phyloP scores from a whole-genome alignment of 2,888 invertebrate species.

The Amiota mariae region DNA sequence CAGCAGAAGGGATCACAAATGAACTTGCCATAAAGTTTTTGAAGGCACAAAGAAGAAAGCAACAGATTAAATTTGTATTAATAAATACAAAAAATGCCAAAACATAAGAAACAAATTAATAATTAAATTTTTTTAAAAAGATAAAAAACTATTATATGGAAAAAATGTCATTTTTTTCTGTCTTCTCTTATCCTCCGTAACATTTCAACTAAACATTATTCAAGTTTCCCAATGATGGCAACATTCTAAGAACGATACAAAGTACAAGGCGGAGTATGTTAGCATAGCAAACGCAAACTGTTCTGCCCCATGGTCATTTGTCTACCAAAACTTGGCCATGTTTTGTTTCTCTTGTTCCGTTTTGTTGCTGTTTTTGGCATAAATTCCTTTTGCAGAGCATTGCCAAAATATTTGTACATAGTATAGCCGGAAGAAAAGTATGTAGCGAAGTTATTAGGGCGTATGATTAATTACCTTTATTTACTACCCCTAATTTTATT shows the following conservation, averaged over 20 bases:
- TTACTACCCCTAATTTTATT: constrained; percentile 52
- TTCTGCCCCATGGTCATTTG: constrained; percentile 62
- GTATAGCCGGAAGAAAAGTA: neutral
- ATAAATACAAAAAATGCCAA: constrained; percentile 6
- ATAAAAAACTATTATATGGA: constrained; percentile 20
- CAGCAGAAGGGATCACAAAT: neutral
- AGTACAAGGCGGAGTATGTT: constrained; percentile 2
- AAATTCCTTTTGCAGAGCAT: constrained; percentile 24
- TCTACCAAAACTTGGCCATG: constrained; percentile 54
- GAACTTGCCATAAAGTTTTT: neutral
- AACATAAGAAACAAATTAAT: constrained; percentile 3
- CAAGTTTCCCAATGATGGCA: neutral
- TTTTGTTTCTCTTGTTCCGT: constrained; percentile 24
- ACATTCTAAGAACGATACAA: neutral
- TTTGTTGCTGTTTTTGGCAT: constrained; percentile 17
- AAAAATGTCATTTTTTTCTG: neutral
- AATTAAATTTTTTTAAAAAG: constrained; percentile 13
- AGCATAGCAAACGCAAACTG: neutral
- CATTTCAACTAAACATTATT: neutral
- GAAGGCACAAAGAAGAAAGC: neutral
- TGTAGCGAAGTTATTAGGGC: constrained; percentile 58
- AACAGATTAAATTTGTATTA: neutral
- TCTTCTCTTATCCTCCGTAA: neutral
- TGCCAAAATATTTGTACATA: constrained; percentile 10
- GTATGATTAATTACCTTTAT: constrained; percentile 60